Evolutionary conservation across 2,113 vertebrate species (phyloP).

Genomic region (Patagioenas fasciata): DNA sequence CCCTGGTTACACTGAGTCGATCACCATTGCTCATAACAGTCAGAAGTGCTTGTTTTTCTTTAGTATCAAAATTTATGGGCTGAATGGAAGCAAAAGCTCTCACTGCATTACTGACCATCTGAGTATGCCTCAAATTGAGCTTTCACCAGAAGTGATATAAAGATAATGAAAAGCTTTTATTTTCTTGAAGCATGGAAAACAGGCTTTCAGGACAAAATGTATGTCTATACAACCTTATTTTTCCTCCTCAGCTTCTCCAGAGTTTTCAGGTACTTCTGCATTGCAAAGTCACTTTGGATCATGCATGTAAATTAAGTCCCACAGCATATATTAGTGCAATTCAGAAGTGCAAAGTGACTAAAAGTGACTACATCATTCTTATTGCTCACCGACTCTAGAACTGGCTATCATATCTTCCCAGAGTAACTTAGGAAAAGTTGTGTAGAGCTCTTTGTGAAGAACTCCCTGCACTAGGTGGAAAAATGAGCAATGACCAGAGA

Average conservation of each 20-base stretch:
- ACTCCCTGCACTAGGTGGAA: neutral
- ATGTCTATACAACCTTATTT: neutral
- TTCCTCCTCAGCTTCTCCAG: neutral
- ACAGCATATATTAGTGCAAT: neutral
- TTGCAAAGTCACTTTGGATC: neutral
- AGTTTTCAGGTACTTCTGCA: neutral
- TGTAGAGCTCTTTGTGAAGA: neutral
- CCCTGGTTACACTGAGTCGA: neutral
- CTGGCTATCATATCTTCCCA: neutral
- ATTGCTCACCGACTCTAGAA: neutral
- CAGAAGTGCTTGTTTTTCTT: neutral
- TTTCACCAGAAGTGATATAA: neutral
- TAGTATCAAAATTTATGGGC: neutral
- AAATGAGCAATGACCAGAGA: neutral
- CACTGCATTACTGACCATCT: neutral
- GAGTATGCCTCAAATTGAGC: neutral
- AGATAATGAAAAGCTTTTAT: neutral
- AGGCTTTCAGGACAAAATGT: neutral
- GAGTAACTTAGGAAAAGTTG: neutral
- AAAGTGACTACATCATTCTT: neutral
- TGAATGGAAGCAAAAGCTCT: neutral
- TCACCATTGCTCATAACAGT: neutral
- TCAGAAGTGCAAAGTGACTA: neutral
- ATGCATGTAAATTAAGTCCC: neutral
- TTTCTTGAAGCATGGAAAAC: neutral